Base-by-base conservation (phyloP, 1,140 invertebrate genomes). In the Leptinotarsa texana region DNA sequence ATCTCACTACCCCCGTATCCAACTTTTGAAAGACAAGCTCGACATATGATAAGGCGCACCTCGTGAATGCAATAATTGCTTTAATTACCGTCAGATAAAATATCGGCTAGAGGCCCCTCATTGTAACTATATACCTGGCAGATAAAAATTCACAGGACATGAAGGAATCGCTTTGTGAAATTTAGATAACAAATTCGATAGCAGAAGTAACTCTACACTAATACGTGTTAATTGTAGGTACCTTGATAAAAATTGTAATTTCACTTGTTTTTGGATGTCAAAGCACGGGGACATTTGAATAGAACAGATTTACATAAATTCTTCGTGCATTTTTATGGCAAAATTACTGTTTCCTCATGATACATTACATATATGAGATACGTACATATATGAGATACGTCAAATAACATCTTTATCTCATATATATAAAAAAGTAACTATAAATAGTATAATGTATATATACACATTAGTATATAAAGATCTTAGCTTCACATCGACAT, bases 31-130 rank as follows among this genome's bases (percentile, higher is more conserved):
- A 65, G 13, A 15, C 63, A n/a, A 57, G n/a, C 51, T 57, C 6
- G 63, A n/a, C 27, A 62, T 22, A 65, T 15, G 63, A 65, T 65
- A 65, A 57, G 51, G 63, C 21, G 63, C 21, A 65, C 63, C 13
- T 65, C 4, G 63, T 65, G 63, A 65, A 65, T 65, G 27, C 63
- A 65, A 65, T 65, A 65, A 65, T 27, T 65, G 63, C 63, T 65
- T 65, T 65, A 65, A 65, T 65, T 65, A 21, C 21, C 21, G 21
- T 21, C 21, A 65, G 63, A 65, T 65, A 65, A 65, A 65, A 65
- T 21, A 22, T 15, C 63, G 21, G 63, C 63, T 65, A 65, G 63
- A 65, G 63, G 63, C 21, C 63, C 63, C 63, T 18, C 63, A 65
- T 65, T 65, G 63, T 24, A 65, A 65, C 15, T 65, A 65, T 65